A percentile compares a stretch with the other conserved stretches of the same genome.
Evolutionary conservation across 2,797 vertebrate genomes (phyloP).

Genomic region (Melanotaenia trifasciata): DNA sequence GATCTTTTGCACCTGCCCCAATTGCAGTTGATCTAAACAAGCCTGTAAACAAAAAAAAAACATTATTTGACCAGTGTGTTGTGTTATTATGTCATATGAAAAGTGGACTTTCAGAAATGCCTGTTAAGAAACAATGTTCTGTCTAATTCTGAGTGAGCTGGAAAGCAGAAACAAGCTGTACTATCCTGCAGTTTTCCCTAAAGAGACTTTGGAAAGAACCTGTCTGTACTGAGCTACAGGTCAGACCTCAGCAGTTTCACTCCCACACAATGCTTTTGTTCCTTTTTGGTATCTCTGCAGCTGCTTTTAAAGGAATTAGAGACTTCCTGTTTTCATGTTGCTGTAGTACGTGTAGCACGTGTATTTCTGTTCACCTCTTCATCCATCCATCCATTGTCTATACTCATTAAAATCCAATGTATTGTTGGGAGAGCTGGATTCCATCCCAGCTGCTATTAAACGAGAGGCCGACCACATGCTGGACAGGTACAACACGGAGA

Average conservation of each 20-base stretch:
- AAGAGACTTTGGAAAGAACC: slow-evolving; percentile 46
- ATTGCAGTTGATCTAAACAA: not conserved
- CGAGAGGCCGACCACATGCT: too few species aligned
- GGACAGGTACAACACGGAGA: too few species aligned
- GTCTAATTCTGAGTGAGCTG: not conserved
- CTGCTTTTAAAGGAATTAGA: slow-evolving; percentile 44
- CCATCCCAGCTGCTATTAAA: too few species aligned
- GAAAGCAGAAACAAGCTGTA: slow-evolving; percentile 24
- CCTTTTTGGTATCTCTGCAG: slow-evolving; percentile 27
- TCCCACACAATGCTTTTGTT: slow-evolving; percentile 54
- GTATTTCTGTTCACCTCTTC: slow-evolving; percentile 14
- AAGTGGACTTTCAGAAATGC: not conserved
- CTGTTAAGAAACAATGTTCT: slow-evolving; percentile 1
- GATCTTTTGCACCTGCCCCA: not conserved
- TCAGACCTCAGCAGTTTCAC: slow-evolving; percentile 46
- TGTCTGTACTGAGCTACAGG: slow-evolving; percentile 40
- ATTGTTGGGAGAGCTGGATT: too few species aligned
- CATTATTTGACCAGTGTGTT: not conserved
- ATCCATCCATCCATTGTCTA: not conserved
- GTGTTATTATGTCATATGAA: not conserved
- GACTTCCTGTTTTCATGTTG: slow-evolving; percentile 72
- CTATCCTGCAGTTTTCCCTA: slow-evolving; percentile 32
- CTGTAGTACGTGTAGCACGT: slow-evolving; percentile 10
- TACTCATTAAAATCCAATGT: too few species aligned
- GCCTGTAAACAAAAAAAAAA: not conserved